Conservation (phyloP, 2,113 vertebrate species). For the Vombatus ursinus region DNA sequence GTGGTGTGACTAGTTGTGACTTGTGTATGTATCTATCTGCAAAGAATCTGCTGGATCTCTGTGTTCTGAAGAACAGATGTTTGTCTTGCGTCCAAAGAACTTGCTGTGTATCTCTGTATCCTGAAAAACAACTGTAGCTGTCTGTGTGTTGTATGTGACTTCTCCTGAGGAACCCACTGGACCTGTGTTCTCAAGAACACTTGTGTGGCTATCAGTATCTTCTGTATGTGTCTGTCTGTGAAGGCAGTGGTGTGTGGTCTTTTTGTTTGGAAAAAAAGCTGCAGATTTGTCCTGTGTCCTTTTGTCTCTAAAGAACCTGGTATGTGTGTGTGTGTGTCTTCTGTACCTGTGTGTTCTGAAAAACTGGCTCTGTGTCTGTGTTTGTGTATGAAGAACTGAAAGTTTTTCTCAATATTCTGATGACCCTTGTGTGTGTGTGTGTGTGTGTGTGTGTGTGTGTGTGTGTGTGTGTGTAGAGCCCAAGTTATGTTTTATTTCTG, state of each 20-base stretch:
- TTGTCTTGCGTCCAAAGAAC: no score
- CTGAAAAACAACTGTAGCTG: not conserved
- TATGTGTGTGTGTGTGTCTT: no score
- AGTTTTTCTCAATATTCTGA: no score
- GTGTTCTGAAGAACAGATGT: not conserved
- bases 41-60: not conserved
- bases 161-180: not conserved
- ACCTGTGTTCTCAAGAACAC: not conserved
- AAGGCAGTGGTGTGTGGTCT: not conserved
- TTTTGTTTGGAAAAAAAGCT: not conserved
- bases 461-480: not conserved
- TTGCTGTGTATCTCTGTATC: not conserved
- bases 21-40: not conserved
- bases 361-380: no score
- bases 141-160: not conserved
- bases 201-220: not conserved
- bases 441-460: not conserved
- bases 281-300: not conserved
- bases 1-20: not conserved
- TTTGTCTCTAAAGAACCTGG: not conserved
- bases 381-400: no score
- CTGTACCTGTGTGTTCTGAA: not conserved
- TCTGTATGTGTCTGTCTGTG: not conserved
- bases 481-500: not conserved
- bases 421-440: not conserved